These are phyloP conservation scores for Tetragnatha versicolor DNA, from an alignment of 1,140 invertebrate genomes.

Conservation along the genomic window DNA sequence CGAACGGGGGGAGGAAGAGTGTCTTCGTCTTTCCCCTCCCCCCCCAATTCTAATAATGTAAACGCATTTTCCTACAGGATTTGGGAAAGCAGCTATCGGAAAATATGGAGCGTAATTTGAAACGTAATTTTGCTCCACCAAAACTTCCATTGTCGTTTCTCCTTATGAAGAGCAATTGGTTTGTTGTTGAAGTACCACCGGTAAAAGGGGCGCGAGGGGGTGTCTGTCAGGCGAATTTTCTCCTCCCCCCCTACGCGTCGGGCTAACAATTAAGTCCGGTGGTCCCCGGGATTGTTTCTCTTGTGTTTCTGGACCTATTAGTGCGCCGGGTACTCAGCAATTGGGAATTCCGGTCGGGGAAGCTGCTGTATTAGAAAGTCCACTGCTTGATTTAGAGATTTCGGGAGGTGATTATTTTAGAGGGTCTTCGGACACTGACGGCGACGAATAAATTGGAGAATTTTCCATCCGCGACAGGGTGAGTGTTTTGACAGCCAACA, in stretches of 20 bases:
- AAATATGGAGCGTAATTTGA: slow-evolving; percentile 55
- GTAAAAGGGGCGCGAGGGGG: neutral
- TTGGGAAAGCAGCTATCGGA: slow-evolving; percentile 40
- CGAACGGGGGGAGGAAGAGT: neutral
- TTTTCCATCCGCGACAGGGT: slow-evolving; percentile 35
- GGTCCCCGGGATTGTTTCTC: slow-evolving; percentile 30
- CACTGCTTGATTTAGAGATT: slow-evolving; percentile 54
- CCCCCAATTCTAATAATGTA: slow-evolving; percentile 47
- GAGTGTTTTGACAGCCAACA: slow-evolving; percentile 43
- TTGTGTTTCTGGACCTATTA: slow-evolving; percentile 45
- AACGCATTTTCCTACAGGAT: slow-evolving; percentile 52
- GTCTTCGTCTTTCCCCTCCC: neutral
- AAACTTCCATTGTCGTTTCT: slow-evolving; percentile 45
- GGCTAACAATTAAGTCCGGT: slow-evolving; percentile 47
- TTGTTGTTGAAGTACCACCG: slow-evolving; percentile 47
- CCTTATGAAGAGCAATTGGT: slow-evolving; percentile 53
- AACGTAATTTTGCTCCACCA: slow-evolving; percentile 49
- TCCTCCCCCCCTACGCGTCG: neutral
- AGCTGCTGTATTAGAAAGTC: slow-evolving; percentile 46
- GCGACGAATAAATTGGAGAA: slow-evolving; percentile 44
- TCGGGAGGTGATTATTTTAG: slow-evolving; percentile 52
- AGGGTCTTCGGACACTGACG: slow-evolving; percentile 38
- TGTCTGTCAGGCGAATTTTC: slow-evolving; percentile 32
- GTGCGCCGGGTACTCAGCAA: slow-evolving; percentile 34
- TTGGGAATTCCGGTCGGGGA: slow-evolving; percentile 31